Evolutionary conservation across 1,140 invertebrate species (phyloP).

Genomic region (Anastrepha obliqua): DNA sequence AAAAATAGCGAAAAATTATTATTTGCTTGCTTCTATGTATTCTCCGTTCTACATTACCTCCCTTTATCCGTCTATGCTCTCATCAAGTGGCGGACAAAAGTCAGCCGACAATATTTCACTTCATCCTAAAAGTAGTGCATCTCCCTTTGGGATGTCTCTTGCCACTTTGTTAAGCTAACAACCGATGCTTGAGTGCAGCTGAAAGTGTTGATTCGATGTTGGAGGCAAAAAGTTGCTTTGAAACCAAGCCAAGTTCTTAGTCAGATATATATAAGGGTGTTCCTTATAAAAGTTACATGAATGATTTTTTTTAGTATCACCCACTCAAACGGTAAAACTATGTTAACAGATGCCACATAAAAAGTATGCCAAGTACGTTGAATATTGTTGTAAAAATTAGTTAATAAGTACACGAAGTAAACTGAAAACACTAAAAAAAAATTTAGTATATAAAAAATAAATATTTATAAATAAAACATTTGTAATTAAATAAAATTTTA

Average conservation of each 20-base stretch:
- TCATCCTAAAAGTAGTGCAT: not conserved
- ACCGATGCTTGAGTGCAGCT: conserved; percentile 15
- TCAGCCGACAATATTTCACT: not conserved
- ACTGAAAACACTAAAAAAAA: too few species aligned
- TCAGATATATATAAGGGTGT: not conserved
- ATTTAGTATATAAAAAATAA: too few species aligned
- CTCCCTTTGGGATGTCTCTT: conserved; percentile 13
- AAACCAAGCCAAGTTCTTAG: not conserved
- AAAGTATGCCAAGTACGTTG: too few species aligned
- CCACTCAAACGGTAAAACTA: too few species aligned
- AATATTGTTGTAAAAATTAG: too few species aligned
- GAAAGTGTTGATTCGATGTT: conserved; percentile 25
- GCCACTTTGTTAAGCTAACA: conserved; percentile 44
- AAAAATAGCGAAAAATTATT: not conserved
- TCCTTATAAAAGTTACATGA: too few species aligned
- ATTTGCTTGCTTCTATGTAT: not conserved
- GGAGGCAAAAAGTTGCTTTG: conserved; percentile 11
- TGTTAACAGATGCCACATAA: too few species aligned
- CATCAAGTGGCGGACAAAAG: not conserved
- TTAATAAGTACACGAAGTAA: too few species aligned
- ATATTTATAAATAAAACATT: too few species aligned
- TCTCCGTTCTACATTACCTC: not conserved
- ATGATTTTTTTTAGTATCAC: too few species aligned
- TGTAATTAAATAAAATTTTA: too few species aligned
- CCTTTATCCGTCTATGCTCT: not conserved